Evolutionary conservation across 2,797 vertebrate species (phyloP), one percentile per base, ranked within the genome.

Genomic region (Rhabdophis nuchalis): DNA sequence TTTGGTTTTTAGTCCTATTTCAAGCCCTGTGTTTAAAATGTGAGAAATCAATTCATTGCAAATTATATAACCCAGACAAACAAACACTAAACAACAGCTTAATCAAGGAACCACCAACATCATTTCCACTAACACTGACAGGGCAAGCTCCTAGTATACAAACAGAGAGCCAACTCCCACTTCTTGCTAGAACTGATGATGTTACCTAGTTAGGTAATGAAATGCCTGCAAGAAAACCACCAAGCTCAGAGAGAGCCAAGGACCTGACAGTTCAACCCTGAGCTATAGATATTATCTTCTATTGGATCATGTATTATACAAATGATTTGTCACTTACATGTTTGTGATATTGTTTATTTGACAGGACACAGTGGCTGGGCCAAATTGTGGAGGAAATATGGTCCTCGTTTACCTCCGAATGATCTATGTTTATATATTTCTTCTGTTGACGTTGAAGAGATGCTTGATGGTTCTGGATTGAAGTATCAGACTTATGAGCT

Each of bases 351-450:
- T 57, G 18, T 87, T 92, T 94, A 0, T 95, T 96, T 82, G 57
- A 82, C 93, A 99, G 99, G 95, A 93, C 93, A 93, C 46, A 98
- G 98, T 1, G 98, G 98, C 85, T 99, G 98, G 98, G 95, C 95
- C 36, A 98, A 90, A 0, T 97, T 99, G 64, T 99, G 98, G 98
- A 96, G 54, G 92, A 98, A 98, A n/a, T 98, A 97, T 0, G 91
- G 93, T 7, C 52, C 92, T 27, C 96, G 97, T 72, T 96, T 99
- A 23, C 97, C 98, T 50, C 16, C 92, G 25, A 85, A 95, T 0
- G 98, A 98, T 57, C 96, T 98, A 72, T 98, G 97, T 96, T 95
- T 93, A 72, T 98, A 97, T 1, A 20, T 99, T 94, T 98, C 98
- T 32, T 98, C 98, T 0, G 96, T 77, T 64, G 96, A 98, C 89